Conservation (phyloP, 2,888 invertebrate genomes). For the Phyllotreta striolata region DNA sequence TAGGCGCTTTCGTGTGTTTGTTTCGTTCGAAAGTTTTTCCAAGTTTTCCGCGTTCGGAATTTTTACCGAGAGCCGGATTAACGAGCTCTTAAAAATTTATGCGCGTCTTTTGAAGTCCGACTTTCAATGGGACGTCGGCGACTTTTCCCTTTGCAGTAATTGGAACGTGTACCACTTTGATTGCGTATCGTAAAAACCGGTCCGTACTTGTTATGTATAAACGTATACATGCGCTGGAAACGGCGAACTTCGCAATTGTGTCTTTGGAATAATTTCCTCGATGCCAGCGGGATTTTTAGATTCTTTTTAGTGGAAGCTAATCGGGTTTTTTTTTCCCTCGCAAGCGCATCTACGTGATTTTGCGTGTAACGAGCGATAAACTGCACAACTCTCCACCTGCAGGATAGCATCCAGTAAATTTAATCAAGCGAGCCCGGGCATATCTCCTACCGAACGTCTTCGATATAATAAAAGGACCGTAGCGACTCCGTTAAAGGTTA, state of each 20-base stretch:
- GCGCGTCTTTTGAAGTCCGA: constrained; percentile 27
- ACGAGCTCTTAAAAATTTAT: constrained; percentile 36
- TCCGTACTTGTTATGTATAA: neutral
- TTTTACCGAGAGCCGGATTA: constrained; percentile 33
- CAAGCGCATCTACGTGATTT: no score
- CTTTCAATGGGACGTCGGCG: constrained; percentile 14
- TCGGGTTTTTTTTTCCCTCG: no score
- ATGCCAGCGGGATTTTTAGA: no score
- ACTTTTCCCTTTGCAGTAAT: constrained; percentile 22
- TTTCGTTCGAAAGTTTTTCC: constrained; percentile 37
- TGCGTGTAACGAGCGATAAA: constrained; percentile 7
- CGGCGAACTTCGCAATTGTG: no score
- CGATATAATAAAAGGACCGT: constrained; percentile 59
- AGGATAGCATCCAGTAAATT: constrained; percentile 45
- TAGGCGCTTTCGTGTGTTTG: constrained; percentile 32
- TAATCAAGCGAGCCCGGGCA: constrained; percentile 44
- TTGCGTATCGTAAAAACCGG: constrained; percentile 21
- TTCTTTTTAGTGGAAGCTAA: no score
- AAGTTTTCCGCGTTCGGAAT: constrained; percentile 35
- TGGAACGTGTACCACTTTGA: constrained; percentile 21
- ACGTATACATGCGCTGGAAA: no score
- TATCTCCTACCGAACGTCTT: constrained; percentile 50
- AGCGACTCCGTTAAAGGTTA: constrained; percentile 57
- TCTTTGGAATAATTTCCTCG: no score
- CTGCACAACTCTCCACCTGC: constrained; percentile 44